These are phyloP conservation scores for Gallinago nigripennis DNA, from an alignment of 2,797 vertebrate genomes.

Conservation along the genomic window DNA sequence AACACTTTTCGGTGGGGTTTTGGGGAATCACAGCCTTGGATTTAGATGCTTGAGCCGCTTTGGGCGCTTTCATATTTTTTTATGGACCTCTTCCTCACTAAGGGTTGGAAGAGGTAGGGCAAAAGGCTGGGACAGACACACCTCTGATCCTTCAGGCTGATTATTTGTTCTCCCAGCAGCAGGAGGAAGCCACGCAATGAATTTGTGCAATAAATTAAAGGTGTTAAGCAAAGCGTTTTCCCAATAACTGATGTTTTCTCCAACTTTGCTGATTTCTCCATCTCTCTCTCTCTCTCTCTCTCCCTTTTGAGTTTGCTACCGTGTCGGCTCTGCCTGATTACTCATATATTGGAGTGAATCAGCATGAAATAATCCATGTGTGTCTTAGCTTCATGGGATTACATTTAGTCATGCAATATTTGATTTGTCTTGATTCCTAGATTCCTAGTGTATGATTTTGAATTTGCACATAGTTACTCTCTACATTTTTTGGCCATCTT, in stretches of 20 bases:
- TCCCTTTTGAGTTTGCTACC: not conserved
- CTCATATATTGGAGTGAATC: not conserved
- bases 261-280: not conserved
- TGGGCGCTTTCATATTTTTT: not conserved
- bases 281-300: not conserved
- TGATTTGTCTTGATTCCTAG: slow-evolving; percentile 30
- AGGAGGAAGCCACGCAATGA: not conserved
- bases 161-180: not conserved
- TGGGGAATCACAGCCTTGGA: not conserved
- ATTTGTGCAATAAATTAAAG: slow-evolving; percentile 8
- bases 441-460: slow-evolving; percentile 3
- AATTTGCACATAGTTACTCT: not conserved
- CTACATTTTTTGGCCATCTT: slow-evolving; percentile 6
- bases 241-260: not conserved
- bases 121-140: slow-evolving; percentile 13
- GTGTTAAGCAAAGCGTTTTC: not conserved
- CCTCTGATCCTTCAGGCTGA: not conserved
- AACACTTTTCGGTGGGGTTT: not conserved
- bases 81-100: not conserved
- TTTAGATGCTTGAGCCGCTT: not conserved
- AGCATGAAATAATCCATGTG: not conserved
- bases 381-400: not conserved
- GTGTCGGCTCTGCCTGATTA: not conserved
- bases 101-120: not conserved
- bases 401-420: slow-evolving; percentile 19